Evolutionary conservation across 2,888 invertebrate genomes (phyloP), one percentile per base, ranked within the genome.

Genomic region (Ornithoptera priamus): DNA sequence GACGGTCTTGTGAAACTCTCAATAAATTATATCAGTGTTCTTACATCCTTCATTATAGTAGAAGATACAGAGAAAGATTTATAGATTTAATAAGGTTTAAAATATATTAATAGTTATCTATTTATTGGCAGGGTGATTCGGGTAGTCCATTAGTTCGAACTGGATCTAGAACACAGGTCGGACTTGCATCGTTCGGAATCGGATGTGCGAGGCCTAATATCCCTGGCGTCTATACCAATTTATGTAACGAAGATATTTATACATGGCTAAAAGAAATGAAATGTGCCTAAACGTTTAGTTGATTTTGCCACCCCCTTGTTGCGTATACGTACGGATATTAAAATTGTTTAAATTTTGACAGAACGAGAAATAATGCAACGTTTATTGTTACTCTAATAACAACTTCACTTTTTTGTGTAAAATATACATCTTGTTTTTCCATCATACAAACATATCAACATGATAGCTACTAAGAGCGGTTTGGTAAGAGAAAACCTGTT

Each of bases 171-270:
- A 68, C 68, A 3, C 78, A 80, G 65, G 62, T 75, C 1, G 84
- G 80, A 1, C 72, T 83, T 10, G 81, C 80, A 0, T 84, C 84
- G 3, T 76, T 72, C 50, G 84, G 83, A 0, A 65, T 72, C 6
- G 83, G 81, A 6, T 84, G 84, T 65, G 84, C 80, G 1, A 74
- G 75, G 22, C 74, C 79, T 0, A 71, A 75, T 12, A 62, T 62
- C 7, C 82, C 83, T 1, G 82, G 83, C 17, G 78, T 81, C 0
- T 83, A 83, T 57, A 75, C 79, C 6, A 78, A 75, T n/a, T 69
- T 84, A 3, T 73, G 67, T 39, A 56, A 61, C 61, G 53, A 53
- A 12, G 56, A 56, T 22, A 62, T 42, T 20, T 62, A 62, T 22
- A 22, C 30, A 39, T 67, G 67, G 62, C 24, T 62, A 22, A 67